Evolutionary conservation across 1,140 invertebrate species (phyloP).

Genomic region (Brachystomella parvula): DNA sequence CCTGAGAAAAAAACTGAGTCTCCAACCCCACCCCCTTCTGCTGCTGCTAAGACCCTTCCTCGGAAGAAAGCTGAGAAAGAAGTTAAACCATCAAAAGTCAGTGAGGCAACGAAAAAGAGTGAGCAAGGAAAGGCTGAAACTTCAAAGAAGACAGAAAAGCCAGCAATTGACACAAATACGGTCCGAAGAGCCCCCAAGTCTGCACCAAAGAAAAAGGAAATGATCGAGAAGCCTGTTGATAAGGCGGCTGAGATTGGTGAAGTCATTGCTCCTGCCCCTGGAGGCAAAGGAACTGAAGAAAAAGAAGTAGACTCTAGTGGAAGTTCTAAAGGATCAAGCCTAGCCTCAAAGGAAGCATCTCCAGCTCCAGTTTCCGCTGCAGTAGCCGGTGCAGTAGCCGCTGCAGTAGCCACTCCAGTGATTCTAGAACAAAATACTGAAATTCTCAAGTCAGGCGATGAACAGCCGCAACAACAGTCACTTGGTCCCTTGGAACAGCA

Average conservation of each 20-base stretch:
- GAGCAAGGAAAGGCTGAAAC: not conserved
- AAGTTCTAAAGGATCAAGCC: not conserved
- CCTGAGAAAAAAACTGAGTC: not conserved
- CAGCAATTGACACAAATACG: slow-evolving; percentile 7
- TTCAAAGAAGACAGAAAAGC: not conserved
- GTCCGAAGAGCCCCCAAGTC: slow-evolving; percentile 12
- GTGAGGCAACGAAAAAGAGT: not conserved
- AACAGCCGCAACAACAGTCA: not conserved
- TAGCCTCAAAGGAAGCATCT: not conserved
- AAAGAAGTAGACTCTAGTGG: not conserved
- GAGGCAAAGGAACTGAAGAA: not conserved
- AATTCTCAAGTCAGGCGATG: not conserved
- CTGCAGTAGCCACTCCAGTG: no score
- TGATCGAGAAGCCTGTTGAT: not conserved
- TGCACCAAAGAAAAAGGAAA: not conserved
- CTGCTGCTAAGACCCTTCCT: slow-evolving; percentile 9
- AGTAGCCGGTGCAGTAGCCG: no score
- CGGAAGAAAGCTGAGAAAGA: slow-evolving; percentile 10
- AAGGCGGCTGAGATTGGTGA: not conserved
- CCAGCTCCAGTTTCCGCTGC: not conserved
- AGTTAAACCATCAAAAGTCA: not conserved
- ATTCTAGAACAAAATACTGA: not conserved
- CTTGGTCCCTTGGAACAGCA: not conserved
- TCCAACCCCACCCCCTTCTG: not conserved
- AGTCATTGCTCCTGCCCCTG: not conserved